Evolutionary conservation across 2,797 vertebrate genomes (phyloP), one percentile per base, ranked within the genome.

Genomic region (Morus bassanus): DNA sequence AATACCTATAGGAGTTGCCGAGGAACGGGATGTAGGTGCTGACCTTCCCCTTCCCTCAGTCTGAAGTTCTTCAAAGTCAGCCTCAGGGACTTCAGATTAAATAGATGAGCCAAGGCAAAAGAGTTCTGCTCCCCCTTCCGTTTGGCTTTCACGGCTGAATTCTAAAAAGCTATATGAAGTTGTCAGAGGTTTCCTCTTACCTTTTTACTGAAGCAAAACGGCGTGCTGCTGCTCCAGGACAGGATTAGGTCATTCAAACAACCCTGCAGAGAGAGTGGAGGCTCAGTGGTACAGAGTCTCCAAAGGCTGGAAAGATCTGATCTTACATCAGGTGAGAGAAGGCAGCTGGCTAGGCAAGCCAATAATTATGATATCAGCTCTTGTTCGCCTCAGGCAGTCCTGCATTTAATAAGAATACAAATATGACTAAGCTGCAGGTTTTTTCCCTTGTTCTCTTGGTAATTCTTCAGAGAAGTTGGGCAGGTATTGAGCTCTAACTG

Each of bases 161-260:
- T 97, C 95, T 97, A 80, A 93, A 85, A 89, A 89, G 95, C 96
- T 75, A 76, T 91, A 79, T 46, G 95, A 91, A 96, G 94, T 64
- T 96, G 95, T 90, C 93, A 92, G 98, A 87, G 98, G 98, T 98
- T 98, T 98, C 98, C 97, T 98, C 98, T 98, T 99, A 98, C 98
- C 98, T 98, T 98, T 95, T 95, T 97, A 98, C 77, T 98, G 98
- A 99, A 98, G 98, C 98, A 98, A 97, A 97, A 98, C 98, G 93
- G 98, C 97, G 97, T 97, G 91, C 97, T 93, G 97, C 96, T 96
- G 94, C 96, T 97, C 96, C 92, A 75, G 96, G 96, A 94, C 80
- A 88, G 91, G 97, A 97, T 96, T 97, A 98, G 97, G 96, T 98
- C 97, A 97, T 96, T 82, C 92, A 94, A 97, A 63, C 97, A 97